Conservation (phyloP, 2,113 vertebrate genomes). For the Gymnarchus niloticus region DNA sequence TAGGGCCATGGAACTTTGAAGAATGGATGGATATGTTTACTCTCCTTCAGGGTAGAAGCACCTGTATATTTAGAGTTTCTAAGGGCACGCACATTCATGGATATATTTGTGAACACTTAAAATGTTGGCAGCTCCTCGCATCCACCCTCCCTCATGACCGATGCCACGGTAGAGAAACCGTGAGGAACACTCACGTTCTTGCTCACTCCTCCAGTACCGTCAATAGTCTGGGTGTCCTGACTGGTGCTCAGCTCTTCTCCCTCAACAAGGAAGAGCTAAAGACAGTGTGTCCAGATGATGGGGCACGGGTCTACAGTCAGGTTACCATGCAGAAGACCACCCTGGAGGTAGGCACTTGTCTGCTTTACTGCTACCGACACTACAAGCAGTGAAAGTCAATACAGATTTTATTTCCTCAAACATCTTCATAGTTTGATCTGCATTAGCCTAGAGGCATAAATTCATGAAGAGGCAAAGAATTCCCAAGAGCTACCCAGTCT, state of each 20-base stretch:
- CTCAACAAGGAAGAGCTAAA: slow-evolving; percentile 94
- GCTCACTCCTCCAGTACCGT: slow-evolving; percentile 67
- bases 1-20: not conserved
- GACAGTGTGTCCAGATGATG: slow-evolving; percentile 86
- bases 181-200: not conserved
- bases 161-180: not conserved
- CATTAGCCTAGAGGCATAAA: not conserved
- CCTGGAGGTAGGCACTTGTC: slow-evolving; percentile 69
- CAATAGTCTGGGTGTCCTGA: slow-evolving; percentile 86
- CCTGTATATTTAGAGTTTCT: not conserved
- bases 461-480: not conserved
- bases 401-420: not conserved
- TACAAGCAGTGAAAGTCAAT: not conserved
- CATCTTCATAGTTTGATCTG: too few species aligned
- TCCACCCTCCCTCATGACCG: not conserved
- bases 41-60: not conserved
- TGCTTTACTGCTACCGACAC: not conserved
- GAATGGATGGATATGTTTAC: not conserved
- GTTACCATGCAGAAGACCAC: slow-evolving; percentile 89
- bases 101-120: not conserved
- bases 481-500: not conserved
- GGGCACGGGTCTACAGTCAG: slow-evolving; percentile 86
- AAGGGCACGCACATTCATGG: not conserved
- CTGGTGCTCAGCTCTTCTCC: slow-evolving; percentile 91
- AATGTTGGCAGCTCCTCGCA: not conserved